Percentiles rank a stretch among this genome's conserved stretches.
Evolutionary conservation across 2,888 invertebrate genomes (phyloP).

Genomic region (Agrotis exclamationis): DNA sequence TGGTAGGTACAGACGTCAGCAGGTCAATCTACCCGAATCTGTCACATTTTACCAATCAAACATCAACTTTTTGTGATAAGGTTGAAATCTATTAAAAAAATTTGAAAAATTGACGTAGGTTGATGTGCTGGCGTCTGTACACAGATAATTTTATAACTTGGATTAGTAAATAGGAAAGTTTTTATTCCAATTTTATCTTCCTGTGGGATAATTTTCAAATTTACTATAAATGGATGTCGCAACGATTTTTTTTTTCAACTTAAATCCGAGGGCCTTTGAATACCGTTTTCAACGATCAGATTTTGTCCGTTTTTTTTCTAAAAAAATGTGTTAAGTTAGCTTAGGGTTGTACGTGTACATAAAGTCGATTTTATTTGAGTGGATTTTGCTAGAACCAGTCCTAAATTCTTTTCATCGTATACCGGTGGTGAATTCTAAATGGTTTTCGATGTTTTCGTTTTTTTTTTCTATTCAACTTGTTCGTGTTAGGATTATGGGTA

Average conservation of each 20-base stretch:
- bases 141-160: no score
- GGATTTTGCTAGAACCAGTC: conserved; percentile 5
- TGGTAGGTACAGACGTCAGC: no score
- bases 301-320: conserved; percentile 7
- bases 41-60: no score
- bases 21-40: no score
- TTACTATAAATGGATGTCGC: conserved; percentile 18
- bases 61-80: no score
- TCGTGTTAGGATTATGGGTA: conserved; percentile 2
- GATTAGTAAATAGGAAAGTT: no score
- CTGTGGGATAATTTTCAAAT: no score
- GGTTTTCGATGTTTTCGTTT: not conserved
- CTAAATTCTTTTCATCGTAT: not conserved
- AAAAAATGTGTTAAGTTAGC: conserved; percentile 4
- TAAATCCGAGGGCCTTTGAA: conserved; percentile 11
- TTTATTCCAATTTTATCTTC: no score
- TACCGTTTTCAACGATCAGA: conserved; percentile 1
- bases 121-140: no score
- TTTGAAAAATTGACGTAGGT: no score
- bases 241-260: conserved; percentile 28
- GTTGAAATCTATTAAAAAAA: no score
- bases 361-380: not conserved
- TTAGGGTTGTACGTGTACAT: not conserved
- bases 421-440: not conserved
- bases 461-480: not conserved